Percentiles rank a stretch among this genome's conserved stretches.
Evolutionary conservation across 2,113 vertebrate species (phyloP).

Genomic region (Pterocles orientalis): DNA sequence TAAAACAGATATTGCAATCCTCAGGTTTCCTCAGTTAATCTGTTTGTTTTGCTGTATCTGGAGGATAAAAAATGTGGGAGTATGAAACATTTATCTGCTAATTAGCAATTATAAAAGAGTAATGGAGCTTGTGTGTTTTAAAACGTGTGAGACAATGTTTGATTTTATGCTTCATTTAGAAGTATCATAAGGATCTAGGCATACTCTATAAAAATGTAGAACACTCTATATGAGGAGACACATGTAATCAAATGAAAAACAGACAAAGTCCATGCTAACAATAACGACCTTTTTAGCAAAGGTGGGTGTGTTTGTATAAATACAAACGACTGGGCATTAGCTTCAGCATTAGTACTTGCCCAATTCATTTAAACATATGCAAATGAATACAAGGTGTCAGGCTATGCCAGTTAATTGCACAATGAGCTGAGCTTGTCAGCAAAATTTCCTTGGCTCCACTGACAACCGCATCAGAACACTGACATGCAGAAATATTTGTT

Average conservation of each 20-base stretch:
- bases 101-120: slow-evolving; percentile 48
- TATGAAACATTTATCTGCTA: slow-evolving; percentile 55
- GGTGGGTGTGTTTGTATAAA: not conserved
- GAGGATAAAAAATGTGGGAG: slow-evolving; percentile 61
- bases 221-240: not conserved
- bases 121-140: slow-evolving; percentile 10
- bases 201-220: not conserved
- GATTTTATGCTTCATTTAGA: not conserved
- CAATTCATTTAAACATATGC: not conserved
- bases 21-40: slow-evolving; percentile 55
- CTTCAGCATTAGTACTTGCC: not conserved
- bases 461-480: not conserved
- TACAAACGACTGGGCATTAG: not conserved
- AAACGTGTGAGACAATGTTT: not conserved
- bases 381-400: not conserved
- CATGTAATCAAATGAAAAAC: not conserved
- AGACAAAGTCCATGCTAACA: not conserved
- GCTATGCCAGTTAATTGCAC: not conserved
- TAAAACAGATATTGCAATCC: slow-evolving; percentile 42
- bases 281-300: not conserved
- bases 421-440: not conserved
- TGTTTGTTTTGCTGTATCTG: slow-evolving; percentile 57
- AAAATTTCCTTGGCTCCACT: not conserved
- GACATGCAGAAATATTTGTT: not conserved
- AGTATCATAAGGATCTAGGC: not conserved